A percentile compares a stretch with the other conserved stretches of the same genome.
Evolutionary conservation across 2,113 vertebrate genomes (phyloP).

Genomic region (Apaloderma vittatum): DNA sequence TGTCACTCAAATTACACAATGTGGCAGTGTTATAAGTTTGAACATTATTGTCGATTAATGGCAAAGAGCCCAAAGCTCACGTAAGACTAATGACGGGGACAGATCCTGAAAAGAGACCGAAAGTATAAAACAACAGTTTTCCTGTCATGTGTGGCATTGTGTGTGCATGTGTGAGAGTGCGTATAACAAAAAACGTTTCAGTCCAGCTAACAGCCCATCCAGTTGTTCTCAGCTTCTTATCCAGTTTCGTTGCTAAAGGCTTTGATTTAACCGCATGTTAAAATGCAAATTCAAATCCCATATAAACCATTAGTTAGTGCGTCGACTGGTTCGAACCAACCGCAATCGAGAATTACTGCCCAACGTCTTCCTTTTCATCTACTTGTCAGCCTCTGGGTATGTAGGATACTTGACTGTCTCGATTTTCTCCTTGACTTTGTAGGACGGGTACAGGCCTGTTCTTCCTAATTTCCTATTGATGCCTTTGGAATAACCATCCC

Average conservation of each 20-base stretch:
- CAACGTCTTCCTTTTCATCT: slow-evolving; percentile 61
- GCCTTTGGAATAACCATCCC: slow-evolving; percentile 99
- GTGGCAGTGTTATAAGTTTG: slow-evolving; percentile 84
- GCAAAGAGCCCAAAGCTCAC: slow-evolving; percentile 66
- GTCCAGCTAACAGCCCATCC: slow-evolving; percentile 70
- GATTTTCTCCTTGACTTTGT: slow-evolving; percentile 98
- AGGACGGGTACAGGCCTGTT: slow-evolving; percentile 97
- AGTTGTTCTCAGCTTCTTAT: slow-evolving; percentile 62
- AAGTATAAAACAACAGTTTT: slow-evolving; percentile 78
- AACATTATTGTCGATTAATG: slow-evolving; percentile 81
- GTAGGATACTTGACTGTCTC: slow-evolving; percentile 97
- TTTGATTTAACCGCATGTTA: slow-evolving; percentile 58
- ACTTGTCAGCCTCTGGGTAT: slow-evolving; percentile 95
- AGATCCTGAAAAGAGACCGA: slow-evolving; percentile 72
- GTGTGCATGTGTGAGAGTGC: slow-evolving; percentile 74
- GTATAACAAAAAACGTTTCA: slow-evolving; percentile 70
- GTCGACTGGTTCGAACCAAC: slow-evolving; percentile 57
- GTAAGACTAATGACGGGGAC: slow-evolving; percentile 68
- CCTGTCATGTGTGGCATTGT: slow-evolving; percentile 56
- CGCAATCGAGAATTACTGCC: slow-evolving; percentile 32
- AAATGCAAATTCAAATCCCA: slow-evolving; percentile 66
- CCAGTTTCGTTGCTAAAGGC: slow-evolving; percentile 53
- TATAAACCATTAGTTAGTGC: slow-evolving; percentile 53
- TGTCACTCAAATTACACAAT: slow-evolving; percentile 84
- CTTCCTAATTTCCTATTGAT: slow-evolving; percentile 95